Evolutionary conservation across 1,140 invertebrate genomes (phyloP).

Genomic region (Drosophila parabipectinata): DNA sequence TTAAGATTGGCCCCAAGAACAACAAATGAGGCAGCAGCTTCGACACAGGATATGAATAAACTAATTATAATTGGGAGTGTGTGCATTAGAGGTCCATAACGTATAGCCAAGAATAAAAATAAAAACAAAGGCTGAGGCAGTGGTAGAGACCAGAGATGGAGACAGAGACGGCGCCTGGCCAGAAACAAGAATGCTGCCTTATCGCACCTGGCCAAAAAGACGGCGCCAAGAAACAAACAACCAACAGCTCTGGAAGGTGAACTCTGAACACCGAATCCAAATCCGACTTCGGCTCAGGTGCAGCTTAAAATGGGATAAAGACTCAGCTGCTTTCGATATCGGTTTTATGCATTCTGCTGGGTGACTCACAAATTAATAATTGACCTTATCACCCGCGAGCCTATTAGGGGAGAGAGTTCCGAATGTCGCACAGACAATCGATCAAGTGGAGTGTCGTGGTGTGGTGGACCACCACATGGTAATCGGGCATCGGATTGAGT

Average conservation of each 20-base stretch:
- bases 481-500: constrained; percentile 11
- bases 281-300: constrained; percentile 3
- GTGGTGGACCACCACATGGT: constrained; percentile 52
- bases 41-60: constrained; percentile 81
- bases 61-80: constrained; percentile 75
- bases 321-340: constrained; percentile 52
- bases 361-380: constrained; percentile 79
- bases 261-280: constrained; percentile 18
- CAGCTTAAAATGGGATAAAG: constrained; percentile 43
- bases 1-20: constrained; percentile 75
- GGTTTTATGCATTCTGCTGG: constrained; percentile 56
- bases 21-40: constrained; percentile 76
- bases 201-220: constrained; percentile 74
- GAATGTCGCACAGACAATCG: constrained; percentile 44
- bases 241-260: constrained; percentile 37
- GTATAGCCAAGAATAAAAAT: constrained; percentile 1
- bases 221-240: constrained; percentile 64
- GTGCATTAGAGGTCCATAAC: constrained; percentile 41
- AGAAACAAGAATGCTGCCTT: constrained; percentile 74
- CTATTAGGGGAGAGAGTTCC: constrained; percentile 36
- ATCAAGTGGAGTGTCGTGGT: constrained; percentile 37
- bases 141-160: background rate
- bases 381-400: constrained; percentile 59
- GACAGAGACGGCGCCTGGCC: constrained; percentile 40
- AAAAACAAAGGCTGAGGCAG: background rate